Evolutionary conservation across 2,113 vertebrate genomes (phyloP), one percentile per base, ranked within the genome.

Genomic region (Ochotona curzoniae): DNA sequence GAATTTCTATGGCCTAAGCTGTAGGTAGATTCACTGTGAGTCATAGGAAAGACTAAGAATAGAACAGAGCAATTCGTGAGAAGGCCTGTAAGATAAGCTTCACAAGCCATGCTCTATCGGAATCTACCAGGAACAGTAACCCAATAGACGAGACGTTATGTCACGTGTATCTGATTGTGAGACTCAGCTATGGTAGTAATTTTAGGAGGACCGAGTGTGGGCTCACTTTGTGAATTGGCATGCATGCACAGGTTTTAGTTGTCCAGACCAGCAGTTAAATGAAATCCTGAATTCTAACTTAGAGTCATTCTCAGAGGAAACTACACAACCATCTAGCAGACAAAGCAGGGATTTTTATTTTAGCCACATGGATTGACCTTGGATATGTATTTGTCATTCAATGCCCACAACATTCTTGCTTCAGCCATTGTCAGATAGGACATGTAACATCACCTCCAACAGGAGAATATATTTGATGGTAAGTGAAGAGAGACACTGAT

Each of bases 11-110:
- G 26, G 20, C 49, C 26, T 85, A 25, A 70, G 57, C 51, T 64
- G 87, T 75, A 25, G 51, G 87, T 75, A 25, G 51, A 67, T 81
- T 81, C n/a, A 30, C 32, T 93, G 10, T 86, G 35, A 87, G 32
- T 75, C 69, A 91, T 25, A 17, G 61, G 20, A 2, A 87, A 30
- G 14, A 28, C 60, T 74, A 75, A 74, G 51, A 90, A 90, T 49
- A 81, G 61, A 38, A 38, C 7, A 61, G 2, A 23, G 8, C 79
- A 11, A 74, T 60, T 61, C 75, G 17, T 51, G 20, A 60, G 2
- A 74, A 74, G 18, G 20, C 30, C 44, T 21, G 30, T 7, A 28
- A 66, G 67, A 57, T 13, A 49, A 49, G 47, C 57, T n/a, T 11
- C 12, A 17, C 25, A 8, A 60, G 14, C 18, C 15, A 12, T 28